Evolutionary conservation across 2,888 invertebrate species (phyloP), one percentile per base, ranked within the genome.

Genomic region (Eumerus sabulonum): DNA sequence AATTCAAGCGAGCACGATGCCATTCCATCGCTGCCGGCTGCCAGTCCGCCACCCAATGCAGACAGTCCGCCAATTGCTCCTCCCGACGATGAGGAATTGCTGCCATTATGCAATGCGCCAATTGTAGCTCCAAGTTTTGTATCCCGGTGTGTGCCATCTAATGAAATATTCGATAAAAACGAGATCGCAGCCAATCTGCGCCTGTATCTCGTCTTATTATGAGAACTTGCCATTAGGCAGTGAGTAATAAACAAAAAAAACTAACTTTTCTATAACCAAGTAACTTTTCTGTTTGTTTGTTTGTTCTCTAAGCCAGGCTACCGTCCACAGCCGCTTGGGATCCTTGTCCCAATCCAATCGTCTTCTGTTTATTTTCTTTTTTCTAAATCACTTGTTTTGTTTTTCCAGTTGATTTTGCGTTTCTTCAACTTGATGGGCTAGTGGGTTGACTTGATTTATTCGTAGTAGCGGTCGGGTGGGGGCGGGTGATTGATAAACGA

Each of bases 111-210:
- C 45, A 79, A 64, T 81, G 87, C 87, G 83, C 87, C 87, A 40
- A 86, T 87, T 84, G 87, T 86, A 84, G 88, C 84, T 82, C 89
- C 90, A 85, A 93, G 88, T 88, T 91, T 92, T 76, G 93, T 93
- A 87, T 94, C 94, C 87, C 92, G 92, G 89, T 95, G 94, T 84
- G 94, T 94, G 83, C 98, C 98, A 91, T 98, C 97, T 82, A 98
- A 91, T 82, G 98, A 97, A 87, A 98, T 98, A 90, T 98, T 98
- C 63, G 97, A 94, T 84, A 98, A 91, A 91, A 98, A 98, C 86
- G 96, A 95, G 86, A 97, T 92, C 84, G 98, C 98, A 87, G 97
- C 96, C 85, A 97, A 92, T 89, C 96, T 93, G 90, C 96, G 92
- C 87, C 95, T 92, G 86, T 95, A 94, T 90, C 93, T 93, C 86